Base-by-base conservation (phyloP, 1,140 invertebrate genomes). In the Micrasema longulum region DNA sequence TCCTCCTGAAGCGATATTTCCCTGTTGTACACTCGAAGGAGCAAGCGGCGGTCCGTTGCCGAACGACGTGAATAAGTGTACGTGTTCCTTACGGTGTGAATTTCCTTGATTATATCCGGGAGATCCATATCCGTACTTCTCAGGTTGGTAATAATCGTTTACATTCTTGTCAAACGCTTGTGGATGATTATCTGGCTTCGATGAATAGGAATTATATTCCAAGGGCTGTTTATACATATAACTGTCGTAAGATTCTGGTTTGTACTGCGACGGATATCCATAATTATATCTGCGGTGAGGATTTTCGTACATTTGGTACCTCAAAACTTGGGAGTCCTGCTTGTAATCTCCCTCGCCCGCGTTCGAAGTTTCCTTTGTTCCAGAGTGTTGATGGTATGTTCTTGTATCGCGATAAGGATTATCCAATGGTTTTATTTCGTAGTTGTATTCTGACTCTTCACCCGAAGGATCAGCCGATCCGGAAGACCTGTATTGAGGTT, bases 381-480 rank as follows among this genome's bases (percentile, higher is more conserved):
- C n/a, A n/a, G n/a, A n/a, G n/a, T n/a, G n/a, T n/a, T n/a, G n/a
- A n/a, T n/a, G n/a, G n/a, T n/a, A n/a, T n/a, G n/a, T n/a, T n/a
- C n/a, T n/a, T n/a, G n/a, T n/a, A n/a, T 18, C 9, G 3, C n/a
- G 2, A 9, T 9, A 1, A 9, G 12, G n/a, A n/a, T n/a, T n/a
- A n/a, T n/a, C n/a, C 53, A 35, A 35, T 2, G 31, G 53, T n/a
- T 57, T 11, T 9, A 36, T 7, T 14, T 16, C 4, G 14, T 36
- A 36, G 36, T 57, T n/a, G 31, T 36, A 57, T 38, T 57, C 53
- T 31, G 31, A 16, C 10, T 57, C 53, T 53, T 16, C 3, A n/a
- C n/a, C n/a, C 7, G 12, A n/a, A 23, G n/a, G 5, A 20, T 16
- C 7, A 2, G 26, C 26, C 26, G 31, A 12, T 7, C 14, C 14